These are phyloP conservation scores for Drosophila hamatofila DNA, from an alignment of 2,888 invertebrate species.

Conservation along the genomic window DNA sequence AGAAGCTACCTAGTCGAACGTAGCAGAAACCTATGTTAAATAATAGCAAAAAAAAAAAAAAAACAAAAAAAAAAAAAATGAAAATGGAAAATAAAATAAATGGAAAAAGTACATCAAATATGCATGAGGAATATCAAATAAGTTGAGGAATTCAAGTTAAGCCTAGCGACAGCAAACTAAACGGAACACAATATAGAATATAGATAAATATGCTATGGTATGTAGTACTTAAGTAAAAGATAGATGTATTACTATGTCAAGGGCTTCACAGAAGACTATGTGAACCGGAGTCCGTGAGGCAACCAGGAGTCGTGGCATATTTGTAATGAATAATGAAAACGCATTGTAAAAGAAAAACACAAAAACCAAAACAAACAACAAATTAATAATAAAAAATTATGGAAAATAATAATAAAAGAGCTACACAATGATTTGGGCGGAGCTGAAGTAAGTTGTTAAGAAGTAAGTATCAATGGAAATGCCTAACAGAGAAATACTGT, in stretches of 20 bases:
- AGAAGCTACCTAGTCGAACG: slow-evolving; percentile 38
- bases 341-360: slow-evolving; percentile 59
- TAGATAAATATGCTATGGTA: slow-evolving; percentile 47
- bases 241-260: slow-evolving; percentile 60
- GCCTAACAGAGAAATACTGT: no score
- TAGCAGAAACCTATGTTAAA: slow-evolving; percentile 56
- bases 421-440: slow-evolving; percentile 12
- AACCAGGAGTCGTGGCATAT: slow-evolving; percentile 46
- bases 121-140: slow-evolving; percentile 61
- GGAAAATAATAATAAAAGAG: slow-evolving; percentile 39
- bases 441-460: not conserved
- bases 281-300: slow-evolving; percentile 45
- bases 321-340: slow-evolving; percentile 65
- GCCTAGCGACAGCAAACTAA: slow-evolving; percentile 44
- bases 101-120: slow-evolving; percentile 43
- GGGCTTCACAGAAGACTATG: slow-evolving; percentile 64
- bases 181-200: slow-evolving; percentile 45
- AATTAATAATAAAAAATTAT: slow-evolving; percentile 46
- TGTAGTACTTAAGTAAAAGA: slow-evolving; percentile 35
- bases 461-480: slow-evolving; percentile 21
- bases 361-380: slow-evolving; percentile 33
- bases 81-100: slow-evolving; percentile 18
- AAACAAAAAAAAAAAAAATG: not conserved
- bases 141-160: slow-evolving; percentile 55
- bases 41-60: slow-evolving; percentile 15